Evolutionary conservation across 2,113 vertebrate species (phyloP), one percentile per base, ranked within the genome.

Genomic region (Vidua chalybeata): DNA sequence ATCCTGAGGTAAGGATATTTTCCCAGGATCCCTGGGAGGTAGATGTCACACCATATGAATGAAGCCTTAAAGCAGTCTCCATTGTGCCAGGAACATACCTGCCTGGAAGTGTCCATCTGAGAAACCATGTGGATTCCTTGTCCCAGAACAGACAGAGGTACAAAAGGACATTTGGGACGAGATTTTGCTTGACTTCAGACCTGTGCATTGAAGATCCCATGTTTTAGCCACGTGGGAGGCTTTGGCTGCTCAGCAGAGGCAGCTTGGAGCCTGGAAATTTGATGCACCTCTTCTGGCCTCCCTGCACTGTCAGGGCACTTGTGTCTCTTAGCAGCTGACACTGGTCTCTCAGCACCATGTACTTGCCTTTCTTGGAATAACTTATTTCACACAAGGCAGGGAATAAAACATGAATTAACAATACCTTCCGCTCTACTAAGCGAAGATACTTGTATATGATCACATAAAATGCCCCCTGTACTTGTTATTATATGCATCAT

Each of bases 271-370:
- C 79, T 63, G 20, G 85, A 63, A 52, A 37, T 4, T 6, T 27
- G 12, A 24, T 21, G 31, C 10, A 13, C 20, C n/a, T 74, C n/a
- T 74, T 45, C 56, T 59, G 71, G 37, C 30, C 9, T 54, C 19
- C 22, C 27, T 33, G 30, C 6, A 2, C 41, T 61, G 8, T 35
- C 28, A 46, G 35, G 23, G n/a, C 72, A 30, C 33, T 33, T 35
- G 10, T 43, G 35, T 31, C 55, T 43, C 41, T 69, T 45, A 30
- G 0, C 0, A 48, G 11, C 39, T 64, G 55, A 15, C 27, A 21
- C 22, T 51, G 59, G 16, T 27, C 11, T 46, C 21, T 16, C 0
- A 0, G 13, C 10, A 52, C 4, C 58, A 39, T 0, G 0, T 39
- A 46, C 26, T 33, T 63, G 35, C 26, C 33, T 51, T 35, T 56